Base-by-base conservation (phyloP, 2,113 vertebrate genomes). In the Redunca redunca region DNA sequence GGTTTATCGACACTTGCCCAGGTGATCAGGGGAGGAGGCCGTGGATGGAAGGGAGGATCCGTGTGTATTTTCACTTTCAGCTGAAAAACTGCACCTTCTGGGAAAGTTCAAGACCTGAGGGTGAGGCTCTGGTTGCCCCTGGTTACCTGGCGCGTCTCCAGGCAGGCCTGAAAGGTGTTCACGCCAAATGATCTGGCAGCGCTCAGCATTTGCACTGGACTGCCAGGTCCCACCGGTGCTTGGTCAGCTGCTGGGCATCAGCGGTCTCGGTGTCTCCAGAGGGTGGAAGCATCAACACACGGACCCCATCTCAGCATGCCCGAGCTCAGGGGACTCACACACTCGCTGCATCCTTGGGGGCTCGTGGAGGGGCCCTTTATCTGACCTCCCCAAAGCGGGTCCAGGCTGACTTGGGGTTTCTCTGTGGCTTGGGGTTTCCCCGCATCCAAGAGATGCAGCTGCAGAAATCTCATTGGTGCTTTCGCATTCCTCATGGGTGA, bases 111-210 rank as follows among this genome's bases (percentile, higher is more conserved):
- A 12, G 92, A 10, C 13, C 78, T 40, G 92, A 83, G 52, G 77
- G 26, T 28, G 43, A 92, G 77, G 83, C 43, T 96, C 33, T 57
- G 71, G 7, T 71, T 92, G 81, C 78, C 89, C 33, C 74, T 77
- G 53, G 94, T 86, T 92, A 14, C 96, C 91, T 95, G 36, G 48
- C 3, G 4, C 23, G 1, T 85, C 85, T 98, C 95, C 13, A 91
- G 67, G 86, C 19, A 0, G 74, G 25, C 85, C 91, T 97, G 23
- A 88, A 58, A 80, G 58, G 80, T 21, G 71, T 28, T 82, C 40
- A 23, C 2, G 71, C 87, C 71, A 53, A 77, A 58, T 50, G 86
- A 21, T 87, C 28, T 97, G 78, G 15, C 88, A 12, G n/a, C 10
- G 23, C 78, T 58, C 58, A 40, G 71, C 93, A 77, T 55, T 95